A percentile compares a stretch with the other conserved stretches of the same genome.
Conservation (phyloP, 2,113 vertebrate species). For the Urocitellus parryii region DNA sequence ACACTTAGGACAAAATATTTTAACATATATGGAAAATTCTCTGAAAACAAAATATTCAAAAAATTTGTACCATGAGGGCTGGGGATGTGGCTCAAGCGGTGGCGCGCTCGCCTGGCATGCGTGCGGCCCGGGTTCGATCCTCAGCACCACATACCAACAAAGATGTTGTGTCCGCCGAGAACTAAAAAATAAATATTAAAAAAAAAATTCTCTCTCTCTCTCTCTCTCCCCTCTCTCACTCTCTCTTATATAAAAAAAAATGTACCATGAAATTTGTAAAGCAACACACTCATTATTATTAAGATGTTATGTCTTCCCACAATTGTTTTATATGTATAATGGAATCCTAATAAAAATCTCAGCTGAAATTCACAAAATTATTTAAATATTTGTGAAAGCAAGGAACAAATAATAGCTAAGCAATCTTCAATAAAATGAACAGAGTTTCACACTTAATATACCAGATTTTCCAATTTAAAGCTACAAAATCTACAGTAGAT, state of each 20-base stretch:
- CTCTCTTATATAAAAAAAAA: too few relatives aligned
- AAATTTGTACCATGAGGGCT: not conserved
- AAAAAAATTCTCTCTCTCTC: too few relatives aligned
- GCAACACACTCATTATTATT: not conserved
- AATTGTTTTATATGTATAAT: not conserved
- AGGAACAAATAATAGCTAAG: not conserved
- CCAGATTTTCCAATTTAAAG: not conserved
- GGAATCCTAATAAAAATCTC: not conserved
- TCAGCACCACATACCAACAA: too few relatives aligned
- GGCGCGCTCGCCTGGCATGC: too few relatives aligned
- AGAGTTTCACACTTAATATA: not conserved
- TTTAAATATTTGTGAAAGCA: not conserved
- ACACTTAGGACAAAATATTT: not conserved
- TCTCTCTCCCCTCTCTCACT: too few relatives aligned
- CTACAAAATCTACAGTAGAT: not conserved
- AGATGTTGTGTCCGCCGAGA: too few relatives aligned
- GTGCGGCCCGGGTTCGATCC: too few relatives aligned
- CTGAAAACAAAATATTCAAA: not conserved
- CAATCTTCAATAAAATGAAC: not conserved
- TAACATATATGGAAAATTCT: conserved; percentile 1
- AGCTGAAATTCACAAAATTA: not conserved
- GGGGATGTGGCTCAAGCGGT: too few relatives aligned
- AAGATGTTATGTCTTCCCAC: not conserved
- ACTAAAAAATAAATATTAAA: too few relatives aligned
- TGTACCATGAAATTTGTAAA: not conserved